Conservation (phyloP, 2,797 vertebrate genomes). For the Falco columbarius region DNA sequence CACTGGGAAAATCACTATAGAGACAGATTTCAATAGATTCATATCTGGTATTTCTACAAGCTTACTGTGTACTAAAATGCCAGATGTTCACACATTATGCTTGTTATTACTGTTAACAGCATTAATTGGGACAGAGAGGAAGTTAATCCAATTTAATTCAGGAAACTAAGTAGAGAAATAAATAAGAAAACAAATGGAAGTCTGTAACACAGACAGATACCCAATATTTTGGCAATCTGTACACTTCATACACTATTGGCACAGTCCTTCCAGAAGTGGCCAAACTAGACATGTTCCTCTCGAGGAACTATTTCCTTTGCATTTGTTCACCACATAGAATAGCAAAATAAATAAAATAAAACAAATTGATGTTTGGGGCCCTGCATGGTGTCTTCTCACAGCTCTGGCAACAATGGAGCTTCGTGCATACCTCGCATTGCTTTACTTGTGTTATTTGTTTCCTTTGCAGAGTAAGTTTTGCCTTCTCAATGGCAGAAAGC, state of each 20-base stretch:
- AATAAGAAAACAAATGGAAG: slow-evolving; percentile 31
- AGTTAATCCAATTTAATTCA: slow-evolving; percentile 73
- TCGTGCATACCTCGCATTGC: neutral
- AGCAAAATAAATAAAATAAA: neutral
- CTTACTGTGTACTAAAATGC: slow-evolving; percentile 79
- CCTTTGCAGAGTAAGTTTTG: neutral
- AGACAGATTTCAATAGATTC: slow-evolving; percentile 77
- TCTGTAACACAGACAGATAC: neutral
- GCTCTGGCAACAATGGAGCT: neutral
- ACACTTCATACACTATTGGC: neutral
- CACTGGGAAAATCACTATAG: slow-evolving; percentile 63
- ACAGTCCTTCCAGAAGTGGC: neutral
- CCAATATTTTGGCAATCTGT: neutral
- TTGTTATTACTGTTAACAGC: slow-evolving; percentile 75
- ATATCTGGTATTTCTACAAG: slow-evolving; percentile 78
- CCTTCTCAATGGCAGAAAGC: neutral
- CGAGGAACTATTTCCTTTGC: neutral
- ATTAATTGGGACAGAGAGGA: slow-evolving; percentile 64
- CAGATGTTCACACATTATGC: slow-evolving; percentile 82
- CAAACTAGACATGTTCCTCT: neutral
- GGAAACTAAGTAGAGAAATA: slow-evolving; percentile 43
- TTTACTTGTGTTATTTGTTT: neutral
- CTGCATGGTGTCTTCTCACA: neutral
- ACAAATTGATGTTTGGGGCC: neutral
- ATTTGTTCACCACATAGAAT: neutral